Conservation (phyloP, 2,113 vertebrate species). For the Petroica traversi region DNA sequence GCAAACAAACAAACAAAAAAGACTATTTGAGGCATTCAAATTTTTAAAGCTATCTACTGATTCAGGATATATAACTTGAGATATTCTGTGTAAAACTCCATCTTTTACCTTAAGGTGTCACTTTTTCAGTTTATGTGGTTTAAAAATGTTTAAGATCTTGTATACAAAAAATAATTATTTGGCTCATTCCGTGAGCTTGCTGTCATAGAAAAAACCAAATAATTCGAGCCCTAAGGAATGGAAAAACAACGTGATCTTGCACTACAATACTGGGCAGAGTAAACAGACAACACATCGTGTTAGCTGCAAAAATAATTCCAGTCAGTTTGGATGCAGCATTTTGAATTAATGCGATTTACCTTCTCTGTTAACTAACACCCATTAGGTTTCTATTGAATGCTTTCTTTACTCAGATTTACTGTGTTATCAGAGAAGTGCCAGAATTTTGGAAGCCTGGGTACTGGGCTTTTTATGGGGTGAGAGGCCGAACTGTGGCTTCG, state of each 20-base stretch:
- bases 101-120: neutral
- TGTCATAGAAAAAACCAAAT: neutral
- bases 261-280: neutral
- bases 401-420: neutral
- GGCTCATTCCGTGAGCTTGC: neutral
- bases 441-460: neutral
- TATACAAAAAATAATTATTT: neutral
- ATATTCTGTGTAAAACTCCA: neutral
- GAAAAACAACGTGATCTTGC: neutral
- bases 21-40: neutral
- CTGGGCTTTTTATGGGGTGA: rapidly evolving
- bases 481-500: neutral
- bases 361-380: neutral
- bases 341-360: neutral
- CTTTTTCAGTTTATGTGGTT: neutral
- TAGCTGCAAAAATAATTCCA: neutral
- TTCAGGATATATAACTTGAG: neutral
- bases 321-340: neutral
- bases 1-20: neutral
- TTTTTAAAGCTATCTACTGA: neutral
- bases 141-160: neutral
- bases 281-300: rapidly evolving
- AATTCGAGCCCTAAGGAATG: neutral
- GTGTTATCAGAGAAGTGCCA: neutral
- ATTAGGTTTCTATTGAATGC: neutral